Evolutionary conservation across 1,140 invertebrate species (phyloP), one percentile per base, ranked within the genome.

Genomic region (Lordiphosa clarofinis): DNA sequence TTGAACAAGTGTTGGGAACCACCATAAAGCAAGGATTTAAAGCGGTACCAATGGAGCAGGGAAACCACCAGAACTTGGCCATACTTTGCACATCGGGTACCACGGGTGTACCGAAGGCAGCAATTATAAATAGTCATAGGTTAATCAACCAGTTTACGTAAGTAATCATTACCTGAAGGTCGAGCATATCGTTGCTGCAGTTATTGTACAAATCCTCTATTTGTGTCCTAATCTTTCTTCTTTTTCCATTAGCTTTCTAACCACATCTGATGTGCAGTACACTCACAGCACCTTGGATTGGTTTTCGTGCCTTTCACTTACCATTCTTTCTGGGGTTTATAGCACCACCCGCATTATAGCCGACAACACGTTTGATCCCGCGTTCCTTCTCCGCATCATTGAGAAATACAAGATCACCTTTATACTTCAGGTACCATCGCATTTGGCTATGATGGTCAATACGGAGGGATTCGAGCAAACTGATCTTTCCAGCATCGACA

Each of bases 81-180:
- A 86, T 91, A 36, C 52, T 90, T 0, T 90, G 73, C 38, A 91
- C 93, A 0, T 94, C 93, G 56, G 94, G 94, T 9, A 95, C 94
- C 6, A 95, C 94, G 28, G 94, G 94, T 48, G 84, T 92, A 19
- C 94, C 95, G 0, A 96, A 95, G 89, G 94, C 94, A 12, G 94
- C 94, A 0, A 90, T 92, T 76, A 78, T 95, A 3, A 94, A 95
- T 64, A n/a, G 33, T 10, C 35, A 15, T n/a, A 13, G n/a, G 5
- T 1, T 44, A 3, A 11, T 59, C 0, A 13, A 43, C 13, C n/a
- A 21, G 11, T 7, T 7, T 36, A 36, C 7, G 5, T 3, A 1
- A 35, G 24, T 28, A 28, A 6, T 6, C 5, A 3, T 3, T 19
- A 19, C 19, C n/a, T 19, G 19, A 24, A 37, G 3, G 3, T 4